Evolutionary conservation across 2,888 invertebrate genomes (phyloP).

Genomic region (Agrochola litura): DNA sequence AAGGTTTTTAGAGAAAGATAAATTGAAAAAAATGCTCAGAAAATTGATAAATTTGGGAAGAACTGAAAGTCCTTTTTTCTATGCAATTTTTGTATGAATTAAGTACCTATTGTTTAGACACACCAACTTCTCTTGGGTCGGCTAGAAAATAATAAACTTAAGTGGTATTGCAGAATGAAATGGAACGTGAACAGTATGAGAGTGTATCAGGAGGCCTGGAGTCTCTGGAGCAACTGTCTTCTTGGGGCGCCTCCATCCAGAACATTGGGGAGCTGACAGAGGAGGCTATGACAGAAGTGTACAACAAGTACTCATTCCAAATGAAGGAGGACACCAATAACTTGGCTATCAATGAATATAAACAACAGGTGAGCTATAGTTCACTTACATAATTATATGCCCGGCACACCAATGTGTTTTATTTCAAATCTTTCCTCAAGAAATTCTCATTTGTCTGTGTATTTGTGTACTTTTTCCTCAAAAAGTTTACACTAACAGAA

Average conservation of each 20-base stretch:
- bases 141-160: constrained; percentile 10
- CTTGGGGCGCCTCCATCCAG: constrained; percentile 71
- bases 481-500: not conserved
- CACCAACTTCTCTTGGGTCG: not conserved
- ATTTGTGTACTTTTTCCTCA: not conserved
- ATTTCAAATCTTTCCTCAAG: not conserved
- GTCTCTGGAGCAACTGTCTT: constrained; percentile 82
- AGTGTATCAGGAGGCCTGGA: constrained; percentile 80
- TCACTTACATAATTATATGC: not conserved
- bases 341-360: constrained; percentile 83
- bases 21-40: not conserved
- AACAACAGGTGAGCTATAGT: constrained; percentile 73
- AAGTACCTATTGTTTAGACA: too few relatives aligned
- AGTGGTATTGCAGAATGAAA: constrained; percentile 74
- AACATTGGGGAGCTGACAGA: constrained; percentile 80
- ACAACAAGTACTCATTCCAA: constrained; percentile 85
- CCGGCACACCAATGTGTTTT: not conserved
- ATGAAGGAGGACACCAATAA: constrained; percentile 81
- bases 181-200: constrained; percentile 73
- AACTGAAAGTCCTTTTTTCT: not conserved
- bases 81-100: not conserved
- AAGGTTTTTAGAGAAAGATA: not conserved
- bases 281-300: constrained; percentile 85
- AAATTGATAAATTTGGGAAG: not conserved
- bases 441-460: not conserved